These are phyloP conservation scores for Boloria euphrosyne DNA, from an alignment of 2,888 invertebrate species.

Conservation along the genomic window DNA sequence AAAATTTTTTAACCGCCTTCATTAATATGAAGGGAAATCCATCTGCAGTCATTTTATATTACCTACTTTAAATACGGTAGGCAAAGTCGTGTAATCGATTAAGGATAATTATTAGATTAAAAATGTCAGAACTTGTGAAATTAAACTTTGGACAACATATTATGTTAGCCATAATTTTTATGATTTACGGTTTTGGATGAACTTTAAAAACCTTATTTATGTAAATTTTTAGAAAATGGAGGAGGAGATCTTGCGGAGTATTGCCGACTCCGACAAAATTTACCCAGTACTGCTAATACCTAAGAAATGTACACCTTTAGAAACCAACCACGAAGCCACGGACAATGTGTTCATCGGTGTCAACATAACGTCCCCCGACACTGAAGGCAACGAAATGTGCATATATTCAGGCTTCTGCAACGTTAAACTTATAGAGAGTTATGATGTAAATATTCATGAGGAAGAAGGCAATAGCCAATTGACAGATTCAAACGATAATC, in stretches of 20 bases:
- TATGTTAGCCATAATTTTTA: not conserved
- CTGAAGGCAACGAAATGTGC: slow-evolving; percentile 57
- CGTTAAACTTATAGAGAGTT: slow-evolving; percentile 61
- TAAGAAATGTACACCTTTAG: slow-evolving; percentile 60
- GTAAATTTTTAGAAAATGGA: slow-evolving; percentile 53
- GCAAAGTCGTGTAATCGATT: not conserved
- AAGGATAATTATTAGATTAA: slow-evolving; percentile 23
- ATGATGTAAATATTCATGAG: slow-evolving; percentile 47
- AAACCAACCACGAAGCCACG: slow-evolving; percentile 56
- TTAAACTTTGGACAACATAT: not conserved
- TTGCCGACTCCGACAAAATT: slow-evolving; percentile 47
- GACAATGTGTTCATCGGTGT: slow-evolving; percentile 65
- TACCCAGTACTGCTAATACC: slow-evolving; percentile 67
- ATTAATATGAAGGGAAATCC: not conserved
- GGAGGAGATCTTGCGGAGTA: slow-evolving; percentile 40
- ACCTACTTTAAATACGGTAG: not conserved
- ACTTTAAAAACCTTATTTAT: not conserved
- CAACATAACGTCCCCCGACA: slow-evolving; percentile 61
- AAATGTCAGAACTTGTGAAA: not conserved
- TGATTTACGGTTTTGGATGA: not conserved
- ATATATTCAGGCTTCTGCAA: slow-evolving; percentile 68
- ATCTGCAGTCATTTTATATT: not conserved
- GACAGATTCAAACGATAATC: slow-evolving; percentile 40
- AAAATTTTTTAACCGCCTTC: slow-evolving; percentile 5
- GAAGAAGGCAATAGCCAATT: slow-evolving; percentile 24